Evolutionary conservation across 2,888 invertebrate species (phyloP).

Genomic region (Meganola albula): DNA sequence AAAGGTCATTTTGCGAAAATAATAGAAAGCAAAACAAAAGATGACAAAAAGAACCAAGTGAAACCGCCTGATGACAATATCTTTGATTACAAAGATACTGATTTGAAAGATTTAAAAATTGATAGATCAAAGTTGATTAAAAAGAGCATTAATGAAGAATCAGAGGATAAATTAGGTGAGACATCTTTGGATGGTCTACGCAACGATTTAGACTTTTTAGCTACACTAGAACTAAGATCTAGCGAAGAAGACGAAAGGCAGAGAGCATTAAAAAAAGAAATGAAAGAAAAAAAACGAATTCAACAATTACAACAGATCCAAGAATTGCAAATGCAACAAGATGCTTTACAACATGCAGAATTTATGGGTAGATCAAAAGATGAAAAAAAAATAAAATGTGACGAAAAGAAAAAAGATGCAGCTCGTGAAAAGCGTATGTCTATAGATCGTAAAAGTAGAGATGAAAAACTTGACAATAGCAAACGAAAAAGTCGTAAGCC

Average conservation of each 20-base stretch:
- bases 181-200: slow-evolving; percentile 49
- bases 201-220: slow-evolving; percentile 78
- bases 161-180: slow-evolving; percentile 42
- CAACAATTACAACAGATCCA: slow-evolving; percentile 71
- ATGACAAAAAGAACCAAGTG: slow-evolving; percentile 77
- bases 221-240: slow-evolving; percentile 76
- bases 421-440: slow-evolving; percentile 71
- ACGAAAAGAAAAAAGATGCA: slow-evolving; percentile 67
- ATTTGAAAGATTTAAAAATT: slow-evolving; percentile 37
- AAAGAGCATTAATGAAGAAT: slow-evolving; percentile 46
- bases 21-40: slow-evolving; percentile 78
- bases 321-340: slow-evolving; percentile 71
- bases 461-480: slow-evolving; percentile 56
- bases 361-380: slow-evolving; percentile 57
- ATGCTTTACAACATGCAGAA: slow-evolving; percentile 61
- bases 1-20: slow-evolving; percentile 78
- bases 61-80: slow-evolving; percentile 65
- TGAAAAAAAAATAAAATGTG: slow-evolving; percentile 58
- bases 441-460: slow-evolving; percentile 71
- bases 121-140: slow-evolving; percentile 48
- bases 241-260: slow-evolving; percentile 79
- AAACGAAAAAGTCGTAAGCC: slow-evolving; percentile 67
- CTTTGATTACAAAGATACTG: slow-evolving; percentile 50
- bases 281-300: slow-evolving; percentile 76
- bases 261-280: slow-evolving; percentile 72